Evolutionary conservation across 2,113 vertebrate species (phyloP).

Genomic region (Pterophyllum scalare): DNA sequence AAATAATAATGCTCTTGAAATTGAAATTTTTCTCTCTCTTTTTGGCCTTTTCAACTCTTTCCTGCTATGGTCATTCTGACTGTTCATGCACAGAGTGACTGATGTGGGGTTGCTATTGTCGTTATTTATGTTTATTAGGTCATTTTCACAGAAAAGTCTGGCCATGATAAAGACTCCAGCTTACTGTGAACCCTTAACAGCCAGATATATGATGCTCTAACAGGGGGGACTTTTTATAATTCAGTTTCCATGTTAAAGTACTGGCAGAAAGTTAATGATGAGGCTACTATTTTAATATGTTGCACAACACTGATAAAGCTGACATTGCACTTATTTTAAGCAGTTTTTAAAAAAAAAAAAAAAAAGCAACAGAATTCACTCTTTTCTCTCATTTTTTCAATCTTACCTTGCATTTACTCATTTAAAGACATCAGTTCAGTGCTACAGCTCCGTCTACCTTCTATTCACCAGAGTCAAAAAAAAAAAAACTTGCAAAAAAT

Average conservation of each 20-base stretch:
- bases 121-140: conserved; percentile 64
- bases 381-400: background rate
- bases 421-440: conserved; percentile 45
- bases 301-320: background rate
- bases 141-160: conserved; percentile 46
- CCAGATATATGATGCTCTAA: conserved; percentile 13
- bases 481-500: conserved; percentile 63
- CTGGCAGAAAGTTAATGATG: background rate
- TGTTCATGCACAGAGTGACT: conserved; percentile 90
- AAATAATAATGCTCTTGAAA: conserved; percentile 99
- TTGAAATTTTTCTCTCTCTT: conserved; percentile 96
- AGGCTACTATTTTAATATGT: background rate
- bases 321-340: conserved; percentile 17
- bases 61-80: conserved; percentile 83
- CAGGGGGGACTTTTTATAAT: conserved; percentile 20
- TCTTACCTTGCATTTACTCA: background rate
- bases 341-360: background rate
- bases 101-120: conserved; percentile 84
- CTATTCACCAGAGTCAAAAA: conserved; percentile 44
- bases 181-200: conserved; percentile 48
- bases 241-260: conserved; percentile 25
- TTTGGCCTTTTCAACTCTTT: conserved; percentile 80
- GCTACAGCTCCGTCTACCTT: conserved; percentile 36
- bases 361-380: background rate
- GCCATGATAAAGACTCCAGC: conserved; percentile 38